Base-by-base conservation (phyloP, 2,113 vertebrate species). In the Chloroceryle aenea region DNA sequence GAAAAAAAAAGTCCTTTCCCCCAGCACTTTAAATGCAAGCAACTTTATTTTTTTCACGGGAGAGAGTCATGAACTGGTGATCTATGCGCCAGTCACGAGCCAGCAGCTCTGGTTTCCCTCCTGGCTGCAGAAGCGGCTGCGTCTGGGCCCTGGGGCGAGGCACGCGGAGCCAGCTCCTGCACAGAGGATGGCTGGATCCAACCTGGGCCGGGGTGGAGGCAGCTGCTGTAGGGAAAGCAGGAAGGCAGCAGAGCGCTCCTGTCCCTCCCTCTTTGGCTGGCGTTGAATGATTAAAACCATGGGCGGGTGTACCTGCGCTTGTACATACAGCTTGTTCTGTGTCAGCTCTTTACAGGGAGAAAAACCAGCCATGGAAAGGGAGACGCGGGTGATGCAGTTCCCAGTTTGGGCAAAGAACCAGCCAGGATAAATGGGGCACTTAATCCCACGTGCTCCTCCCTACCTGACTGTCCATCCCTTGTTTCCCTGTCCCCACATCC, bases 241-340 rank as follows among this genome's bases (percentile, higher is more conserved):
- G 84, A 94, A 87, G 87, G 87, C 29, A 27, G 89, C 77, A 59
- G 63, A 82, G 62, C 48, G 5, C 66, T 82, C 62, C 84, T 3
- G 45, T 72, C 86, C 91, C 89, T 89, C 93, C 91, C 74, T 77
- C 79, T 95, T 95, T 96, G 96, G 93, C 96, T 96, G 78, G 85
- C 9, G 6, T 85, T 97, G 96, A 94, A 93, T 95, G 95, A 79
- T 91, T 89, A 94, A 87, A 78, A 32, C 40, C 1, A 36, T 81
- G 90, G 82, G 71, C 19, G 66, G 80, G 62, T 75, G 78, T 93
- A 96, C 95, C 94, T 96, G 95, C 12, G 4, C 76, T 88, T 84
- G 76, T 93, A 84, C 50, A 47, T 76, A 55, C 83, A 67, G 86
- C 73, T 78, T 84, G 42, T 83, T 90, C 91, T 34, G 38, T 47